phyloP scores from a whole-genome alignment of 1,140 invertebrate species.

The Heliconius nattereri region DNA sequence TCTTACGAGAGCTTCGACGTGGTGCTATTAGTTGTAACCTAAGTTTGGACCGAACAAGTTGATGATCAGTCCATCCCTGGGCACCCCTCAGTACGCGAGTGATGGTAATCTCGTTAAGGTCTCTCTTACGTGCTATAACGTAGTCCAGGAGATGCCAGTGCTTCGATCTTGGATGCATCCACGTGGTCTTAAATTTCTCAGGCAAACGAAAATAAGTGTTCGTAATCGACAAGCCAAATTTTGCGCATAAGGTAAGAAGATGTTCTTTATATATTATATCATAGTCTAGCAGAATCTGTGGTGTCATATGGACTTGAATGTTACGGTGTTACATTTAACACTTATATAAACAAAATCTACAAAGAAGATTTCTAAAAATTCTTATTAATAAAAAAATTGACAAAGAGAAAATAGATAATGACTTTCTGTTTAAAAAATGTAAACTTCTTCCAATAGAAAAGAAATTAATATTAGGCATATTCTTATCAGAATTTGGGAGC shows the following conservation, averaged over 20 bases:
- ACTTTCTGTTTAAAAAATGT: no score
- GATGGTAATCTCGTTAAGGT: slow-evolving; percentile 24
- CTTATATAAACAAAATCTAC: no score
- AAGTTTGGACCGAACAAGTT: slow-evolving; percentile 37
- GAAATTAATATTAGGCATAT: no score
- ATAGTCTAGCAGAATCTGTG: no score
- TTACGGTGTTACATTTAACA: no score
- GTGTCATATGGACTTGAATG: no score
- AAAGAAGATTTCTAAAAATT: no score
- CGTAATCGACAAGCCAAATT: neutral
- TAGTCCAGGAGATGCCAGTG: slow-evolving; percentile 40
- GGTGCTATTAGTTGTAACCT: slow-evolving; percentile 28
- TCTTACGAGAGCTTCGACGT: slow-evolving; percentile 33
- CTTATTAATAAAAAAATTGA: no score
- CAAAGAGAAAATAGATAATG: no score
- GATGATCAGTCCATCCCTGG: slow-evolving; percentile 32
- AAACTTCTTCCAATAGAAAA: no score
- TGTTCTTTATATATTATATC: no score
- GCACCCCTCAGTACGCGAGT: slow-evolving; percentile 38
- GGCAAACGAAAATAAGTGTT: slow-evolving; percentile 14
- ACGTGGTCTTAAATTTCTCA: slow-evolving; percentile 35
- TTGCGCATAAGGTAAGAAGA: slow-evolving; percentile 43
- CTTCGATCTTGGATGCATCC: slow-evolving; percentile 41
- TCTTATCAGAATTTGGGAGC: no score
- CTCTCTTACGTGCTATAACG: slow-evolving; percentile 28